Base-by-base conservation (phyloP, 2,888 invertebrate species). In the Cheilosia variabilis region DNA sequence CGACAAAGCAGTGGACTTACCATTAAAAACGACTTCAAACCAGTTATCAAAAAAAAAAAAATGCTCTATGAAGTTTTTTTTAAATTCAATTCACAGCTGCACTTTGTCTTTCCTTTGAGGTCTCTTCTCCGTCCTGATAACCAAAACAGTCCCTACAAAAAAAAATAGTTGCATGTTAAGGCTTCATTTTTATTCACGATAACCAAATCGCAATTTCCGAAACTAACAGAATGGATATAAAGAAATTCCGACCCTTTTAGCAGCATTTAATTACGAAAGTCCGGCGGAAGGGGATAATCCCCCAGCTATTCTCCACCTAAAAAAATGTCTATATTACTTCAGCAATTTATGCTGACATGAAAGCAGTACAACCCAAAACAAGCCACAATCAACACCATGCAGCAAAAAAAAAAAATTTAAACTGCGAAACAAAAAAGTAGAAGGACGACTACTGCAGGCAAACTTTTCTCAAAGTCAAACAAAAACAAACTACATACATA, bases 181-280 rank as follows among this genome's bases (percentile, higher is more conserved):
- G 55, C 63, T 41, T 47, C 9, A 41, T 9, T 47, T 27, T 57
- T 41, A 31, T 31, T 13, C 63, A 50, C 57, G 22, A 78, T 78
- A 78, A 71, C 57, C 71, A 50, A 57, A 78, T 78, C 71, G 15
- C 57, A 19, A 50, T 53, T 71, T 31, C 27, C 68, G 37, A 27
- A 45, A 22, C n/a, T 45, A 65, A 58, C 19, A 66, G 43, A 50
- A 62, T 27, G 5, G 4, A 15, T 22, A 24, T 13, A 52, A 24
- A 52, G 24, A 80, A 73, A 62, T 75, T 66, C 43, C 37, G 53
- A 75, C 68, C 75, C 62, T 80, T 80, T 80, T 62, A 57, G 55
- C 37, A 68, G 27, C 34, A 80, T 80, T 80, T 80, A 80, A 80
- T 80, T 75, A 80, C 68, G 47, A 47, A 75, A 50, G 75, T 73